phyloP scores from a whole-genome alignment of 2,113 vertebrate species.

The Aramus guarauna region DNA sequence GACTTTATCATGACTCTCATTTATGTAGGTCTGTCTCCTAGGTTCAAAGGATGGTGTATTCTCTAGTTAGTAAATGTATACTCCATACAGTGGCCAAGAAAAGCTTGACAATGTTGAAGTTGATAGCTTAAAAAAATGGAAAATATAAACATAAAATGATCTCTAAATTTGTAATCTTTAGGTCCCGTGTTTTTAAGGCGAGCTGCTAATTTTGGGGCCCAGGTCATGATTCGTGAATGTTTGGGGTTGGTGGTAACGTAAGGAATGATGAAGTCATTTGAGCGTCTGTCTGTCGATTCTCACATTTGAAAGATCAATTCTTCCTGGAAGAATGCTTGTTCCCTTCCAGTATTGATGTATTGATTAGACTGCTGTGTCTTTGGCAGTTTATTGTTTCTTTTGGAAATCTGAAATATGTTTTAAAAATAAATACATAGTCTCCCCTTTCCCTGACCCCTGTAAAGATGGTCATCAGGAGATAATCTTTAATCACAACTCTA shows the following conservation, averaged over 20 bases:
- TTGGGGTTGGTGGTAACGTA: not conserved
- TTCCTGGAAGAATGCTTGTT: not conserved
- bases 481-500: not conserved
- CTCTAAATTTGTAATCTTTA: not conserved
- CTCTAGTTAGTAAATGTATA: not conserved
- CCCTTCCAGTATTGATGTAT: not conserved
- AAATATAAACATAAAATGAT: not conserved
- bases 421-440: not conserved
- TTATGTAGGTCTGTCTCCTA: not conserved
- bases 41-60: not conserved
- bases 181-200: not conserved
- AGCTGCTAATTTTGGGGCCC: not conserved
- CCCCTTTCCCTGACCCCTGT: not conserved
- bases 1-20: not conserved
- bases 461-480: not conserved
- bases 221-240: not conserved
- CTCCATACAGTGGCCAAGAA: not conserved
- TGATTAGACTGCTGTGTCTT: conserved; percentile 4
- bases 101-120: not conserved
- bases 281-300: not conserved
- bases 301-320: not conserved
- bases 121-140: not conserved
- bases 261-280: not conserved
- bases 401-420: conserved; percentile 8
- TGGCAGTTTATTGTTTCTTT: conserved; percentile 3